phyloP scores from a whole-genome alignment of 2,797 vertebrate species.

The Anas bernieri region DNA sequence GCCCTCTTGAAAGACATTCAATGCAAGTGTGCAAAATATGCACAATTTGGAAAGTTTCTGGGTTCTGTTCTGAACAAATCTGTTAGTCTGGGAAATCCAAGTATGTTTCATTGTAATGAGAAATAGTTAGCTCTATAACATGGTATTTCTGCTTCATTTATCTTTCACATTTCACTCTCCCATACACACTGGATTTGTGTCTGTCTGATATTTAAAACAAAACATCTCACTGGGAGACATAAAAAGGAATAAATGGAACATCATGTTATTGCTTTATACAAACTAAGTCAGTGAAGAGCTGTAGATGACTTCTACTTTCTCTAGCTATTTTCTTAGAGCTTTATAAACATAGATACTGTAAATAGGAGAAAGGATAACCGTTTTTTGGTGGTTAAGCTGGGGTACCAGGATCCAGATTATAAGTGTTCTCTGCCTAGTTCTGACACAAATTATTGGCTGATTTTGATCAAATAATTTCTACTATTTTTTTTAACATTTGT shows the following conservation, averaged over 20 bases:
- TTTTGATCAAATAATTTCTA: not conserved
- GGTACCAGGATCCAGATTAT: not conserved
- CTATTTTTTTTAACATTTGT: not conserved
- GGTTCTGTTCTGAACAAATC: not conserved
- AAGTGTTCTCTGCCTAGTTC: not conserved
- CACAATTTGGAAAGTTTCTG: not conserved
- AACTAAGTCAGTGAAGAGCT: not conserved
- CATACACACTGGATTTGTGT: not conserved
- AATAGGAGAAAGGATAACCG: not conserved
- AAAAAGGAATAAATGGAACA: not conserved
- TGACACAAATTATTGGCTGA: not conserved
- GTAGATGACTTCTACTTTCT: not conserved
- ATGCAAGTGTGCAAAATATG: not conserved
- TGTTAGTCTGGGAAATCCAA: not conserved
- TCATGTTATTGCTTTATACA: not conserved
- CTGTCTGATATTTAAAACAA: slow-evolving; percentile 1
- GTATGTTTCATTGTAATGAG: not conserved
- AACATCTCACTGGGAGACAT: not conserved
- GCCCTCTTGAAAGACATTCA: not conserved
- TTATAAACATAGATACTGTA: not conserved
- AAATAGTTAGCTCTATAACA: not conserved
- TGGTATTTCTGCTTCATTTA: not conserved
- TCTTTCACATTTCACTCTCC: not conserved
- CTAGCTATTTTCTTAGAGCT: not conserved
- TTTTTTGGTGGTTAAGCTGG: not conserved